These are phyloP conservation scores for Sebastes schlegelii DNA, from an alignment of 2,113 vertebrate genomes.

Conservation along the genomic window DNA sequence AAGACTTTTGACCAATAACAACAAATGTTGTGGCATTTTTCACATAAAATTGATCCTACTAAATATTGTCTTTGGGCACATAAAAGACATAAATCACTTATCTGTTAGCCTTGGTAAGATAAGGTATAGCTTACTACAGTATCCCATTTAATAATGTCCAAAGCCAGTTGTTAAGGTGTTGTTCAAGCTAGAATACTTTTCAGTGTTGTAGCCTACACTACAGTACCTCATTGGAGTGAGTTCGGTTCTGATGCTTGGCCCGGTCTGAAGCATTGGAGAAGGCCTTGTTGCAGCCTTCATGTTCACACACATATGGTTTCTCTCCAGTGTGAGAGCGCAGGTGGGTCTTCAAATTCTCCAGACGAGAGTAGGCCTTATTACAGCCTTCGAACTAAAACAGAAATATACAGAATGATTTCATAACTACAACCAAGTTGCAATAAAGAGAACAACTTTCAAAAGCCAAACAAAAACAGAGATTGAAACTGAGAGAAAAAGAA, in stretches of 20 bases:
- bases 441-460: background rate
- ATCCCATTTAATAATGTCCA: background rate
- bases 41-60: no score
- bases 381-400: conserved; percentile 94
- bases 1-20: no score
- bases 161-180: background rate
- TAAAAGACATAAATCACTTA: background rate
- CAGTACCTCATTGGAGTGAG: conserved; percentile 96
- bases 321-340: conserved; percentile 96
- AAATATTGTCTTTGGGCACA: no score
- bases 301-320: conserved; percentile 97
- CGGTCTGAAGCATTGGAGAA: conserved; percentile 98
- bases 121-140: background rate
- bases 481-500: background rate
- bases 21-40: no score
- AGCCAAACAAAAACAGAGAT: background rate
- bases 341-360: conserved; percentile 98
- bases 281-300: conserved; percentile 97
- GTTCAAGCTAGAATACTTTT: background rate
- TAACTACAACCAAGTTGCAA: background rate
- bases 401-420: conserved; percentile 5
- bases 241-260: conserved; percentile 97
- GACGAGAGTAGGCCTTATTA: conserved; percentile 97
- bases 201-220: conserved; percentile 38
- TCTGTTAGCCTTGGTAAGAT: background rate